Conservation (phyloP, 2,888 invertebrate species). For the Dolichomitus sp. region DNA sequence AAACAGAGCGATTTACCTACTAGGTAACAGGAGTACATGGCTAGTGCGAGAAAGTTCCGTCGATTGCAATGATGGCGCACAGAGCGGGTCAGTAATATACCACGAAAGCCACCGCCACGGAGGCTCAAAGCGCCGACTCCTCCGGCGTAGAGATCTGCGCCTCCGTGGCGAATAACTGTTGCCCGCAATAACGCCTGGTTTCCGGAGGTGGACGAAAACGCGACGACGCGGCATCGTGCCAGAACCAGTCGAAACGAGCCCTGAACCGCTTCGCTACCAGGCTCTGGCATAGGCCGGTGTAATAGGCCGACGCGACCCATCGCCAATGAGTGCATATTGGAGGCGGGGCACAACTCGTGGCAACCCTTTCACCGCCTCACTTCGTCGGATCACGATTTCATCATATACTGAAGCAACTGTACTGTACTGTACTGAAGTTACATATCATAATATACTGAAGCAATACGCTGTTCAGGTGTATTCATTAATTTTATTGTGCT, state of each 20-base stretch:
- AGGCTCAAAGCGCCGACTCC: conserved; percentile 61
- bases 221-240: conserved; percentile 83
- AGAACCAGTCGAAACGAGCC: conserved; percentile 79
- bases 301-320: conserved; percentile 84
- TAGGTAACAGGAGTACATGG: conserved; percentile 19
- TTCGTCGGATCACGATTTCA: conserved; percentile 44
- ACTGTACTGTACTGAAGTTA: no score
- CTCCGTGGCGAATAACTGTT: conserved; percentile 65
- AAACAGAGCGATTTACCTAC: conserved; percentile 1
- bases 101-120: conserved; percentile 41
- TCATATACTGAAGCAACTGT: no score
- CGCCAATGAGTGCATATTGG: conserved; percentile 84
- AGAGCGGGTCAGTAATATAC: conserved; percentile 58
- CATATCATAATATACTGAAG: conserved; percentile 25
- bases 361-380: conserved; percentile 62
- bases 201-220: conserved; percentile 69
- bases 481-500: not conserved
- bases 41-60: conserved; percentile 37
- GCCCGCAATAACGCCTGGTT: conserved; percentile 64
- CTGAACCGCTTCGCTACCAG: conserved; percentile 69
- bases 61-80: conserved; percentile 43
- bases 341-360: conserved; percentile 81
- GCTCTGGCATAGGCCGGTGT: conserved; percentile 82
- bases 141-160: conserved; percentile 59
- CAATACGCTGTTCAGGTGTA: not conserved